A percentile compares a stretch with the other conserved stretches of the same genome.
Conservation (phyloP, 2,113 vertebrate species). For the Neogobius melanostomus region DNA sequence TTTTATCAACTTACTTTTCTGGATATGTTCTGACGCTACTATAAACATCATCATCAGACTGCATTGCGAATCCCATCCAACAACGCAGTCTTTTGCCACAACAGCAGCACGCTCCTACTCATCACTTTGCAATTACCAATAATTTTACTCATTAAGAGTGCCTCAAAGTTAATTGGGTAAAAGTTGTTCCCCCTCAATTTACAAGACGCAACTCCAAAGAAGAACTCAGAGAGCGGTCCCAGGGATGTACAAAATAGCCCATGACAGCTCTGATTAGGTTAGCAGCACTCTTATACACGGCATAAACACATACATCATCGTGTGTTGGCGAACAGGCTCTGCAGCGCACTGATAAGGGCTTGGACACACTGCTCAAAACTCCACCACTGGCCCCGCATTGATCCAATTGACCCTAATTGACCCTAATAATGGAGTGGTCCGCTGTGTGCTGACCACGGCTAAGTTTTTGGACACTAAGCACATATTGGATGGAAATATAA, state of each 20-base stretch:
- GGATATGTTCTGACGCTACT: no score
- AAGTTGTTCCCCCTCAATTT: not conserved
- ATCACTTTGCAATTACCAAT: not conserved
- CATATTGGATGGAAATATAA: constrained; percentile 23
- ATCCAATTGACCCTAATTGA: constrained; percentile 66
- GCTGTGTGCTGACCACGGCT: constrained; percentile 24
- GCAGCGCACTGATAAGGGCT: constrained; percentile 54
- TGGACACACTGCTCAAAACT: constrained; percentile 45
- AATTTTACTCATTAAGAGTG: no score
- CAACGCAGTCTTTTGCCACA: no score
- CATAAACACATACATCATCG: constrained; percentile 72
- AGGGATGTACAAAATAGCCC: constrained; percentile 19
- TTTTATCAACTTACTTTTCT: constrained; percentile 25
- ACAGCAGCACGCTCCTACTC: not conserved
- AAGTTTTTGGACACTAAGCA: constrained; percentile 11
- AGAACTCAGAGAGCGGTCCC: not conserved
- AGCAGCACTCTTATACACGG: constrained; percentile 49
- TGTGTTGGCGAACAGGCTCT: constrained; percentile 58
- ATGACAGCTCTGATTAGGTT: constrained; percentile 57
- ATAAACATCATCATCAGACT: no score
- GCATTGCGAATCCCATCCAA: no score
- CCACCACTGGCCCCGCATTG: constrained; percentile 49
- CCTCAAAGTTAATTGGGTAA: not conserved
- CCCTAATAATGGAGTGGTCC: constrained; percentile 57
- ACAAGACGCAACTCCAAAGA: not conserved